These are phyloP conservation scores for Marmota monax DNA, from an alignment of 2,113 vertebrate species.

Conservation along the genomic window DNA sequence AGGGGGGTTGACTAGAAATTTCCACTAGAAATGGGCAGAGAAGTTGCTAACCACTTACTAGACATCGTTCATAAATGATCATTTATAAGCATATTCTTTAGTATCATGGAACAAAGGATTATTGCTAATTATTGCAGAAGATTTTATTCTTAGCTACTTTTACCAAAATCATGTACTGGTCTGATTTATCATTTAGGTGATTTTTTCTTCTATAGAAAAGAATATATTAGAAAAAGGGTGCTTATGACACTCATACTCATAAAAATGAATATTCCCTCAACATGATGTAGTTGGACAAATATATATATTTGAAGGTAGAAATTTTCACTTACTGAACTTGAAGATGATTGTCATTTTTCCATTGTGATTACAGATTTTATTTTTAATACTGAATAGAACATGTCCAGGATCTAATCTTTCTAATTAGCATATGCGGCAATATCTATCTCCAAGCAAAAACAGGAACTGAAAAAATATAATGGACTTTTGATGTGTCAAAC, in stretches of 20 bases:
- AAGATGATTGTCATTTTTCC: neutral
- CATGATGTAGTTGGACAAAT: neutral
- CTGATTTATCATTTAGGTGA: constrained; percentile 22
- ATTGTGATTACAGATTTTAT: neutral
- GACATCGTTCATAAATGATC: neutral
- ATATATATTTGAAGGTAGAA: constrained; percentile 42
- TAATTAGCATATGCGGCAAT: neutral
- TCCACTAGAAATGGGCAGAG: neutral
- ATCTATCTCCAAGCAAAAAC: neutral
- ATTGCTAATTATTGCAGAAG: constrained; percentile 24
- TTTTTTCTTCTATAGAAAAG: constrained; percentile 34
- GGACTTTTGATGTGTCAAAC: neutral
- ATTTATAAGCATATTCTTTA: neutral
- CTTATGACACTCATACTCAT: neutral
- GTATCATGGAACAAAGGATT: neutral
- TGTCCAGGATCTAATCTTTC: neutral
- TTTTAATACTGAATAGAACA: neutral
- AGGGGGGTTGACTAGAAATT: neutral
- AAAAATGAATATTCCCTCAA: neutral
- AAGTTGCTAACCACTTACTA: neutral
- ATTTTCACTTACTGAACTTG: neutral
- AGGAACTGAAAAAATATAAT: neutral
- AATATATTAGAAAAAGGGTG: neutral
- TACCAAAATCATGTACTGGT: constrained; percentile 22
- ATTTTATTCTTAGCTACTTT: constrained; percentile 36